Evolutionary conservation across 92 coral and sea anemone species (phyloP), one percentile per base, ranked within the genome.

Genomic region (Parazoanthus darwini): DNA sequence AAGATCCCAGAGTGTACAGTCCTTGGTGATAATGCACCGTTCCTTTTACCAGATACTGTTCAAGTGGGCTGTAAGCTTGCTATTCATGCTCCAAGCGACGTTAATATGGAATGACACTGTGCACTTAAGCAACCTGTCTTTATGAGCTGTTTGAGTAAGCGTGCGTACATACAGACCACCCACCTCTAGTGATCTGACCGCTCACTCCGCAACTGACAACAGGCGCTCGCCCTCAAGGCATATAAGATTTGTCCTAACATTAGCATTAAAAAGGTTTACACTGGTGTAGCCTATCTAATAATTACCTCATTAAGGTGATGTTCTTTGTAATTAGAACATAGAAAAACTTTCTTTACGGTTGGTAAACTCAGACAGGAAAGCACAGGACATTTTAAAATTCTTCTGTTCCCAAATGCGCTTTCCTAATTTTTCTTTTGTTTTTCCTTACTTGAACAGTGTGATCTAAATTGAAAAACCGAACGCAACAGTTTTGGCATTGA

Each of bases 221-320:
- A 95, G 88, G 88, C 86, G 89, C 88, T 71, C 66, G 58, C 93
- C 94, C 96, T 86, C 77, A 23, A 90, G 94, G 92, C 79, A 86
- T 72, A 88, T 93, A 73, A 76, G 96, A 92, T 92, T 93, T 93
- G 92, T 93, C 90, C 91, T 67, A 92, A 91, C 94, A 95, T 95
- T 95, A 95, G 91, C 98, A 95, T 95, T 82, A 88, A 95, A 93
- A 93, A 93, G 96, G 89, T 85, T 95, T 93, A 95, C 89, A 90
- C 93, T 91, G 79, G 91, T 67, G 86, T 80, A 89, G 86, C 91
- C 90, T 89, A 95, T 93, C 96, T 91, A 88, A 90, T 95, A 95
- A 95, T 95, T 93, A 95, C 94, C 98, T 90, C 93, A 94, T 93
- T 94, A 94, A 46, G 90, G 85, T 88, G 89, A 93, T 95, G 98